Conservation (phyloP, 2,888 invertebrate species). For the Amorpha juglandis region DNA sequence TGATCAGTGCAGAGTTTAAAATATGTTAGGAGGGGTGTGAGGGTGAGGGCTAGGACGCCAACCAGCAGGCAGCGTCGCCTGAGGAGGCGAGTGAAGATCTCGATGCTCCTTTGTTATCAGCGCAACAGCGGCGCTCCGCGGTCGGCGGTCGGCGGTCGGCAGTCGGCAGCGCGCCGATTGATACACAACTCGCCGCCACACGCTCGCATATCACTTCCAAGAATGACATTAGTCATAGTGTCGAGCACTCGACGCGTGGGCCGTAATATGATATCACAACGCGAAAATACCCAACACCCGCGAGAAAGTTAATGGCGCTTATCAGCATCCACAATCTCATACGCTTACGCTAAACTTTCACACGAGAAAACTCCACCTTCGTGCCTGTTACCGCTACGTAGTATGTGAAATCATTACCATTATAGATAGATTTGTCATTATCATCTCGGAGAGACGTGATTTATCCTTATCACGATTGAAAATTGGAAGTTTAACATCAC, state of each 20-base stretch:
- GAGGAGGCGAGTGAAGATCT: slow-evolving; percentile 47
- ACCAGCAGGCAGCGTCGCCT: slow-evolving; percentile 39
- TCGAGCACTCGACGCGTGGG: slow-evolving; percentile 82
- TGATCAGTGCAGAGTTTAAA: slow-evolving; percentile 49
- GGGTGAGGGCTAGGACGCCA: slow-evolving; percentile 41
- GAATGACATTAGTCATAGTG: slow-evolving; percentile 83
- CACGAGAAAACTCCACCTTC: slow-evolving; percentile 76
- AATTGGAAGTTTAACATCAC: slow-evolving; percentile 90
- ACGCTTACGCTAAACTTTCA: slow-evolving; percentile 83
- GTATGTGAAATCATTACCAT: slow-evolving; percentile 85
- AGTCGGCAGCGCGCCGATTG: slow-evolving; percentile 77
- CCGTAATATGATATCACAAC: slow-evolving; percentile 85
- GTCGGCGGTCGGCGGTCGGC: slow-evolving; percentile 68
- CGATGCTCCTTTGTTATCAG: slow-evolving; percentile 82
- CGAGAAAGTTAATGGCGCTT: slow-evolving; percentile 86
- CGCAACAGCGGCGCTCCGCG: slow-evolving; percentile 52
- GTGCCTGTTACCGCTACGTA: slow-evolving; percentile 51
- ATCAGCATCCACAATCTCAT: slow-evolving; percentile 84
- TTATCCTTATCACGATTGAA: slow-evolving; percentile 90
- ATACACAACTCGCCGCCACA: slow-evolving; percentile 69
- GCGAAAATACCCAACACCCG: slow-evolving; percentile 85
- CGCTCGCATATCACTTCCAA: slow-evolving; percentile 80
- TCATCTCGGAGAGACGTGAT: slow-evolving; percentile 87
- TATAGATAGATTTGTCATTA: slow-evolving; percentile 91
- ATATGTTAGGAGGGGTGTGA: slow-evolving; percentile 48